Evolutionary conservation across 2,888 invertebrate genomes (phyloP).

Genomic region (Andrena hattorfiana): DNA sequence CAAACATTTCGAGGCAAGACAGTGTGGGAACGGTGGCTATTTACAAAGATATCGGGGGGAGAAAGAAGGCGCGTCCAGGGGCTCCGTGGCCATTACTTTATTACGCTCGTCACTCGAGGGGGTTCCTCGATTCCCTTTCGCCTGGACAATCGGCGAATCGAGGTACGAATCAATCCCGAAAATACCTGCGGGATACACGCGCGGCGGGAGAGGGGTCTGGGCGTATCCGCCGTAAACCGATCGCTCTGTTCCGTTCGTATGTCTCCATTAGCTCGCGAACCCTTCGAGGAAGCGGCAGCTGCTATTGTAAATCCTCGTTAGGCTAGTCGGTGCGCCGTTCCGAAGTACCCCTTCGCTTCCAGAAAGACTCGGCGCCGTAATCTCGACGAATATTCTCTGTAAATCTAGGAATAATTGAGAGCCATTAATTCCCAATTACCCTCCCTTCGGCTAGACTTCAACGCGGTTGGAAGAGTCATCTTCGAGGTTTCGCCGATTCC

Average conservation of each 20-base stretch:
- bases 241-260: constrained; percentile 52
- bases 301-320: constrained; percentile 62
- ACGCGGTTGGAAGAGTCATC: background rate
- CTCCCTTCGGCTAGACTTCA: background rate
- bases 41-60: background rate
- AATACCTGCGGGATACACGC: constrained; percentile 38
- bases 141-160: constrained; percentile 42
- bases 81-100: constrained; percentile 61
- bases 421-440: background rate
- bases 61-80: constrained; percentile 33
- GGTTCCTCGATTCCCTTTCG: constrained; percentile 32
- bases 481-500: constrained; percentile 5
- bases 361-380: background rate
- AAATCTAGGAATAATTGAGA: constrained; percentile 26
- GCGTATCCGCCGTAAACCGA: constrained; percentile 67
- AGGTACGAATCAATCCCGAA: constrained; percentile 74
- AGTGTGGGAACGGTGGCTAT: background rate
- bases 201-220: constrained; percentile 25
- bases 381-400: constrained; percentile 11
- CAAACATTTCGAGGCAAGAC: constrained; percentile 1
- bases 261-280: constrained; percentile 72
- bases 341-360: background rate
- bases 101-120: constrained; percentile 54
- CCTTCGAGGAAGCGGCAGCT: constrained; percentile 53
- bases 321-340: constrained; percentile 7